phyloP scores from a whole-genome alignment of 1,140 invertebrate genomes.

The Microplitis mediator region DNA sequence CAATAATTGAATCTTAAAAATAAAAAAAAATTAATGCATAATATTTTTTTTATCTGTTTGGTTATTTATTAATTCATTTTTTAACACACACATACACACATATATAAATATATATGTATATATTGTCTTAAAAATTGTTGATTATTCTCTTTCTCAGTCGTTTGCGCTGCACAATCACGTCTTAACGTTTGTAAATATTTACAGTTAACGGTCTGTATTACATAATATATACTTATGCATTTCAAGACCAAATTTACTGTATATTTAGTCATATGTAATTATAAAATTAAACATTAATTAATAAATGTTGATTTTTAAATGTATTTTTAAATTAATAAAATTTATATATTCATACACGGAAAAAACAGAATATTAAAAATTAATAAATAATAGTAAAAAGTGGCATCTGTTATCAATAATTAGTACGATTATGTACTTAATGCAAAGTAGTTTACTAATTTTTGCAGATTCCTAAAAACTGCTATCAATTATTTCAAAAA shows the following conservation, averaged over 20 bases:
- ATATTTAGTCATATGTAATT: background rate
- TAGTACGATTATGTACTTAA: no score
- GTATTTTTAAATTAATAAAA: background rate
- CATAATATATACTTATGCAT: conserved; percentile 38
- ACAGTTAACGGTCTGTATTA: conserved; percentile 53
- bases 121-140: conserved; percentile 43
- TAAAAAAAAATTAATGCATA: no score
- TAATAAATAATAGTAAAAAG: no score
- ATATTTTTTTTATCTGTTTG: no score
- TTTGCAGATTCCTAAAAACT: no score
- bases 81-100: background rate
- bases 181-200: conserved; percentile 37
- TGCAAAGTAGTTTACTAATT: no score
- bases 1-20: no score
- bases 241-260: background rate
- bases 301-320: background rate
- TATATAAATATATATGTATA: conserved; percentile 34
- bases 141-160: conserved; percentile 15
- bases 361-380: no score
- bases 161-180: no score
- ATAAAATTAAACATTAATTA: background rate
- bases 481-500: no score
- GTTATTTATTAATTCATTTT: background rate
- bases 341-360: no score
- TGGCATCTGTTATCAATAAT: no score